Percentiles rank a stretch among this genome's conserved stretches.
These are phyloP conservation scores for Dromaius novaehollandiae DNA, from an alignment of 2,113 vertebrate species.

Conservation along the genomic window DNA sequence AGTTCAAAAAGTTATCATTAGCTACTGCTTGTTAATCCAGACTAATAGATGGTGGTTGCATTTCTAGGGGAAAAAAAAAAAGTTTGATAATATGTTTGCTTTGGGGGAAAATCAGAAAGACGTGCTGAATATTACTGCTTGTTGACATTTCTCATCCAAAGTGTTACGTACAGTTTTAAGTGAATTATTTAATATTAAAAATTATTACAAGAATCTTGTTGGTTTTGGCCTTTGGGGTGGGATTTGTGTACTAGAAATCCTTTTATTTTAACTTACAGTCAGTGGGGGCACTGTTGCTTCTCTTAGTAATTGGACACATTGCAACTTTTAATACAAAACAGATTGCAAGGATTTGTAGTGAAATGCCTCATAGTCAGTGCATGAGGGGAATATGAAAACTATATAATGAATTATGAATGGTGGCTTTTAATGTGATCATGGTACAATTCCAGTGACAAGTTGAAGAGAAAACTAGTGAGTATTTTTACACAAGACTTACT, in stretches of 20 bases:
- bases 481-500: background rate
- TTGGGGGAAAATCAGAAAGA: background rate
- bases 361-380: background rate
- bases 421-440: background rate
- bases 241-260: background rate
- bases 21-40: background rate
- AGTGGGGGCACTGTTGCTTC: conserved; percentile 51
- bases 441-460: background rate
- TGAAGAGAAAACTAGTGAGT: background rate
- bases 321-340: conserved; percentile 14
- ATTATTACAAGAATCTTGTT: background rate
- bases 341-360: background rate
- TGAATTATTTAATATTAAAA: background rate
- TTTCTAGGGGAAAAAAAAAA: background rate
- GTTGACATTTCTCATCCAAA: background rate
- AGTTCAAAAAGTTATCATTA: background rate
- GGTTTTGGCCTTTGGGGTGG: background rate
- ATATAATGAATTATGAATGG: rapidly evolving
- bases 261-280: background rate
- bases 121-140: background rate
- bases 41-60: background rate
- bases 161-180: background rate
- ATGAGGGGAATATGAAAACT: background rate
- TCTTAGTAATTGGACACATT: background rate
- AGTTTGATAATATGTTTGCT: background rate